Base-by-base conservation (phyloP, 1,140 invertebrate genomes). In the Agrypnia vestita region DNA sequence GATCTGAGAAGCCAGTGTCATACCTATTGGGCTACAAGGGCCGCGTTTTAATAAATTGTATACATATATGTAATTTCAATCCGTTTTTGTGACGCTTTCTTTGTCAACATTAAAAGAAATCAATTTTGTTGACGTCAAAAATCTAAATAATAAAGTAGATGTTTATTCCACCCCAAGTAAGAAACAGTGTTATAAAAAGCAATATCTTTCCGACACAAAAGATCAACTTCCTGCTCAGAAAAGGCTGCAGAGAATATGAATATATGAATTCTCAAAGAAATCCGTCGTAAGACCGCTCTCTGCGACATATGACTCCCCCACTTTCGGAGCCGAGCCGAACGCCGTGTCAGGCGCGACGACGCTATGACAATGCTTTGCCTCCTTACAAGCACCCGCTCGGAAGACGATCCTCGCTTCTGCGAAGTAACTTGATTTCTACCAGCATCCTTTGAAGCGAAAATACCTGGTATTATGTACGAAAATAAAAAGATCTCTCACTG, bases 191-290 rank as follows among this genome's bases (percentile, higher is more conserved):
- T 51, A 73, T 25, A 53, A 51, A 55, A 73, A 51, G 69, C 69
- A 73, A 73, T 73, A 73, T 53, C 15, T 53, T 73, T 51, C n/a
- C 47, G 11, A 53, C 69, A 53, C 69, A 73, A 73, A 71, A 55
- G 17, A 73, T 46, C 12, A 46, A 25, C 69, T 73, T 25, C 6
- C 69, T 53, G 10, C 21, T 49, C 35, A 76, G 55, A 35, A 59
- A n/a, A 47, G 35, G 11, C 74, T 15, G 43, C 25, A 61, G 47
- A 62, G 71, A 75, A 47, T 67, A 78, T 67, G 62, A 74, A 53
- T 71, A 59, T 74, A 73, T 78, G 69, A 81, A 62, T 73, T 81
- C 64, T 76, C 67, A 21, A 19, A 74, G 62, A 59, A 59, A 80
- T 75, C 53, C 72, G 61, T 80, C 62, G 55, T 80, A 76, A 76